Percentiles rank a stretch among this genome's conserved stretches.
phyloP scores from a whole-genome alignment of 2,888 invertebrate species.

The Cataglyphis albicans region DNA sequence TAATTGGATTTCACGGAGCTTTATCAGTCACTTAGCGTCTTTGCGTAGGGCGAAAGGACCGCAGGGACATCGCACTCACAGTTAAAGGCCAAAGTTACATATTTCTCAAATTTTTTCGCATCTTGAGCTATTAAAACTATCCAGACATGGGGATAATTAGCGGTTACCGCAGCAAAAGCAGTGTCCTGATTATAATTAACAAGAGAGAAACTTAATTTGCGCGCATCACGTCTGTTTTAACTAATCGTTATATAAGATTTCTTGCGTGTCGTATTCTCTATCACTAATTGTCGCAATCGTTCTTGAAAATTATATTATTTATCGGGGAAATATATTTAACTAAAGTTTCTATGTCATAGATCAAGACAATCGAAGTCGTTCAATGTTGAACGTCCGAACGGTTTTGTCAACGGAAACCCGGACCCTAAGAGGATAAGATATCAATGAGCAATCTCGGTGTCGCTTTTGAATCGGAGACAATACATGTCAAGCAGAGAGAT shows the following conservation, averaged over 20 bases:
- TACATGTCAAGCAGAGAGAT: conserved; percentile 70
- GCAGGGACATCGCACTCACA: conserved; percentile 46
- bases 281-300: neutral
- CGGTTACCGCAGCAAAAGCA: conserved; percentile 31
- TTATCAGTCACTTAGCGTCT: conserved; percentile 79
- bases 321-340: neutral
- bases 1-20: conserved; percentile 79
- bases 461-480: conserved; percentile 75
- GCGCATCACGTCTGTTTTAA: neutral
- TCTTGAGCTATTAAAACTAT: conserved; percentile 76
- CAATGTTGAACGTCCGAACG: conserved; percentile 58
- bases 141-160: conserved; percentile 74
- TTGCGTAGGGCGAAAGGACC: conserved; percentile 53
- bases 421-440: conserved; percentile 70
- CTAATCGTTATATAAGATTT: conserved; percentile 12
- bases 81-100: conserved; percentile 61
- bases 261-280: neutral
- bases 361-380: conserved; percentile 65
- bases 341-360: conserved; percentile 35
- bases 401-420: conserved; percentile 64
- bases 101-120: conserved; percentile 56
- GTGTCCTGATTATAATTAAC: neutral
- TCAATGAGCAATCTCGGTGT: conserved; percentile 71
- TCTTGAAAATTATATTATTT: neutral
- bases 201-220: neutral